Percentiles rank a stretch among this genome's conserved stretches.
Conservation (phyloP, 2,888 invertebrate genomes). For the Pteria penguin region DNA sequence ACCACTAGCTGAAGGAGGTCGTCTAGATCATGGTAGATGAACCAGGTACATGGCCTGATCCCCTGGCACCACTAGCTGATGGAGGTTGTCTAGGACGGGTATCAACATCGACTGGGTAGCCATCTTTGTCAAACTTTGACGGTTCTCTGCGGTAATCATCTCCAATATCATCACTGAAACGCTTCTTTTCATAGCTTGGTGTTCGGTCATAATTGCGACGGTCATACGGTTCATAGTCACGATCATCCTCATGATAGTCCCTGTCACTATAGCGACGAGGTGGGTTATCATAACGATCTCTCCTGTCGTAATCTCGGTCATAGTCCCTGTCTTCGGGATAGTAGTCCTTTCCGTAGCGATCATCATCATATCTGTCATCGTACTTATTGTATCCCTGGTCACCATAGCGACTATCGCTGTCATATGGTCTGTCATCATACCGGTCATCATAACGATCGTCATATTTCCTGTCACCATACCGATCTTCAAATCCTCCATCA, state of each 20-base stretch:
- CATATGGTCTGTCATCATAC: constrained; percentile 28
- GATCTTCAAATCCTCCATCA: constrained; percentile 15
- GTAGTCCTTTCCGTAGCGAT: constrained; percentile 29
- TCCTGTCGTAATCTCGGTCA: constrained; percentile 34
- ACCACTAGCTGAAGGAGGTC: constrained; percentile 1
- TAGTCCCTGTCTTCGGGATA: constrained; percentile 25
- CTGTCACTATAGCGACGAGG: constrained; percentile 8
- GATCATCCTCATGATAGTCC: constrained; percentile 21
- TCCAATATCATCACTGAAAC: constrained; percentile 31
- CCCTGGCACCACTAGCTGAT: constrained; percentile 13
- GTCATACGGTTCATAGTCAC: constrained; percentile 28
- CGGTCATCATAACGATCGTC: constrained; percentile 38
- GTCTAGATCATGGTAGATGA: constrained; percentile 16
- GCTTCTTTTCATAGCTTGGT: constrained; percentile 34
- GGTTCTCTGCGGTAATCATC: constrained; percentile 57
- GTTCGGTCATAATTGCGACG: constrained; percentile 25
- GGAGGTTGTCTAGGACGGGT: constrained; percentile 15
- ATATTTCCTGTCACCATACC: constrained; percentile 31
- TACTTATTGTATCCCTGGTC: constrained; percentile 43
- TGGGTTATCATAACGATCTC: constrained; percentile 10
- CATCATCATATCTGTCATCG: constrained; percentile 36
- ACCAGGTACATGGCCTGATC: constrained; percentile 8
- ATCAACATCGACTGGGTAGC: constrained; percentile 48
- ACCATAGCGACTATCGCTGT: constrained; percentile 33
- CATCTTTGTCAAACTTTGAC: constrained; percentile 64